Evolutionary conservation across 1,140 invertebrate genomes (phyloP), one percentile per base, ranked within the genome.

Genomic region (Penaeus japonicus): DNA sequence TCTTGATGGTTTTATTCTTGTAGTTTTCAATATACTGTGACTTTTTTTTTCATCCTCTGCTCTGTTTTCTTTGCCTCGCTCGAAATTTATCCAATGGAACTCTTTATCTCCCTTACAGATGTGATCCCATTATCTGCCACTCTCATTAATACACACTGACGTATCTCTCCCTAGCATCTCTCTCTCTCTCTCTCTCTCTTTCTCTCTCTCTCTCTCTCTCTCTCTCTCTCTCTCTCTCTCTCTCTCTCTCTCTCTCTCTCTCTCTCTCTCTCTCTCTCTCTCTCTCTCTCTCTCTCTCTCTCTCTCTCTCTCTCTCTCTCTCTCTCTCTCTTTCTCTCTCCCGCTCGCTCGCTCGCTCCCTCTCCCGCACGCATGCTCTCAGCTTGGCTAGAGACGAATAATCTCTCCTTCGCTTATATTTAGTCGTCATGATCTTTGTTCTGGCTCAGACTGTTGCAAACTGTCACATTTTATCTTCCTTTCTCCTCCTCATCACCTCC

Each of bases 111-210:
- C 47, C 10, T 47, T 47, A 47, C 47, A 47, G 47, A 47, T 47
- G 47, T 12, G 5, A 47, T 47, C 47, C 47, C 47, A 47, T 47
- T 47, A 47, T 47, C 47, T 47, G 10, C 47, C 47, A 47, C 10
- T 7, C 47, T 47, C 47, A 47, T 47, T 32, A 73, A 73, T 32
- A 73, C 70, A 73, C 70, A 24, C 27, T 73, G 70, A 73, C 70
- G 20, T 73, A 73, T 47, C 47, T 47, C 47, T 83, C 57, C 35
- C 18, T 65, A 39, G 32, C 54, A 17, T 30, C 57, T 75, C 65
- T 85, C 32, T 75, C 83, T 77, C 62, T 84, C 83, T 84, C 65
- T 75, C 65, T 75, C 62, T 84, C 83, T 75, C 83, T 55, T 65
- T 84, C 65, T 55, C 53, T 82, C 80, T 82, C 53, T 82, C 80